Percentiles rank a stretch among this genome's conserved stretches.
Conservation (phyloP, 1,140 invertebrate genomes). For the Drosophila repleta region DNA sequence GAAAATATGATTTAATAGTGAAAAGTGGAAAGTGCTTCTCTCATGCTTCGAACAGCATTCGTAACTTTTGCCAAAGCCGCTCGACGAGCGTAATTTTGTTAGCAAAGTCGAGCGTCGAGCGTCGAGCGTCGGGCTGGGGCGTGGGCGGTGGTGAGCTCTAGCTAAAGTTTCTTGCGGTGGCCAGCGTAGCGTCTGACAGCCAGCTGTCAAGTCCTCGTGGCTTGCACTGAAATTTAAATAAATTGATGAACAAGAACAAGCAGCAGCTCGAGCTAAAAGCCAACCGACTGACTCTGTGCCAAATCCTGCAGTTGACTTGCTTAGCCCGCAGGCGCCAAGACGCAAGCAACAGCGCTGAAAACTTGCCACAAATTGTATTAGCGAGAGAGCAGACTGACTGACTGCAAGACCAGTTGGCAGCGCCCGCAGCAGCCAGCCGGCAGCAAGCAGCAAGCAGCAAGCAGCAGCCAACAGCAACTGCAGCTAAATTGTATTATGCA, state of each 20-base stretch:
- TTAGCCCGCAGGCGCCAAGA: constrained; percentile 28
- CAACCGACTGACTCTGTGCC: background rate
- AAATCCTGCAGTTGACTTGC: constrained; percentile 45
- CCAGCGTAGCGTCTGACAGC: constrained; percentile 49
- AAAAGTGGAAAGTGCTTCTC: constrained; percentile 29
- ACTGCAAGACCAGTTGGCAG: background rate
- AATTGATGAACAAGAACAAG: constrained; percentile 59
- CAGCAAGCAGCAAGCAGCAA: constrained; percentile 14
- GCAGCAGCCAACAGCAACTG: background rate
- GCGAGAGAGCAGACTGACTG: constrained; percentile 1
- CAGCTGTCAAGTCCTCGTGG: constrained; percentile 57
- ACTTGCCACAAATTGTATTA: constrained; percentile 63
- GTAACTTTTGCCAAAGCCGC: constrained; percentile 33
- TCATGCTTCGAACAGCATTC: constrained; percentile 18
- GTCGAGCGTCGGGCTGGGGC: background rate
- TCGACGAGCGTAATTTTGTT: constrained; percentile 55
- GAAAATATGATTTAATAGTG: constrained; percentile 68
- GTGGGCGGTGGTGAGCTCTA: background rate
- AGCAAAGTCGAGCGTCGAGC: constrained; percentile 27
- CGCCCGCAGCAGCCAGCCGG: background rate
- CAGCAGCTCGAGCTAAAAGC: background rate
- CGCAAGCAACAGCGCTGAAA: constrained; percentile 14
- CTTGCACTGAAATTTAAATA: constrained; percentile 63
- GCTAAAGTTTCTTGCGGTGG: constrained; percentile 57
- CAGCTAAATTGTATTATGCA: constrained; percentile 36